A percentile compares a stretch with the other conserved stretches of the same genome.
These are phyloP conservation scores for Rhabditoides inermis DNA, from an alignment of 2,888 invertebrate species.

Conservation along the genomic window DNA sequence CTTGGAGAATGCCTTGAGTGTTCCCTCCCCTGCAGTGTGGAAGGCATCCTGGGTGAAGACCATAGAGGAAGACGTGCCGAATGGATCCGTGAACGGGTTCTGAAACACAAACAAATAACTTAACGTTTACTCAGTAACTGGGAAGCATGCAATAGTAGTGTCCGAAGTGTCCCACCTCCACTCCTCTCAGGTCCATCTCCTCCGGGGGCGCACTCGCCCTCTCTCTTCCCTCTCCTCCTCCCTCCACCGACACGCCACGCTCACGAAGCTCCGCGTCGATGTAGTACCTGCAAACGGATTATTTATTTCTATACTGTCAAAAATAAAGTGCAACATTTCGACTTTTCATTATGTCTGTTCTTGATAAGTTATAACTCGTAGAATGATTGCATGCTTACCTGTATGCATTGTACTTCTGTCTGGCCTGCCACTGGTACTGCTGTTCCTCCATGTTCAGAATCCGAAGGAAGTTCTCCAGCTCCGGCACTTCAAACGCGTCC, in stretches of 20 bases:
- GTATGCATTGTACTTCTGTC: slow-evolving; percentile 55
- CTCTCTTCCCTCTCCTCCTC: no score
- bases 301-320: not conserved
- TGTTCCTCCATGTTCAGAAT: slow-evolving; percentile 59
- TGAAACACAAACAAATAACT: no score
- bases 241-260: slow-evolving; percentile 11
- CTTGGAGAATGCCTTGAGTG: no score
- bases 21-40: no score
- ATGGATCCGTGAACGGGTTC: no score
- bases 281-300: slow-evolving; percentile 15
- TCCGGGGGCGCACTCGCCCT: no score
- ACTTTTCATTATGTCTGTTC: not conserved
- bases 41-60: no score
- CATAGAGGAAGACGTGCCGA: no score
- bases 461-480: slow-evolving; percentile 59
- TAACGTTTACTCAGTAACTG: no score
- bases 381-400: slow-evolving; percentile 18
- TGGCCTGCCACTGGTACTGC: slow-evolving; percentile 57
- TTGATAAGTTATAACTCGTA: not conserved
- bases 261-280: slow-evolving; percentile 25
- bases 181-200: no score
- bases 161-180: no score
- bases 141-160: no score
- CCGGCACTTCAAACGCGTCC: slow-evolving; percentile 60
- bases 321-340: not conserved